Evolutionary conservation across 2,797 vertebrate genomes (phyloP).

Genomic region (Syndactyla subalaris): DNA sequence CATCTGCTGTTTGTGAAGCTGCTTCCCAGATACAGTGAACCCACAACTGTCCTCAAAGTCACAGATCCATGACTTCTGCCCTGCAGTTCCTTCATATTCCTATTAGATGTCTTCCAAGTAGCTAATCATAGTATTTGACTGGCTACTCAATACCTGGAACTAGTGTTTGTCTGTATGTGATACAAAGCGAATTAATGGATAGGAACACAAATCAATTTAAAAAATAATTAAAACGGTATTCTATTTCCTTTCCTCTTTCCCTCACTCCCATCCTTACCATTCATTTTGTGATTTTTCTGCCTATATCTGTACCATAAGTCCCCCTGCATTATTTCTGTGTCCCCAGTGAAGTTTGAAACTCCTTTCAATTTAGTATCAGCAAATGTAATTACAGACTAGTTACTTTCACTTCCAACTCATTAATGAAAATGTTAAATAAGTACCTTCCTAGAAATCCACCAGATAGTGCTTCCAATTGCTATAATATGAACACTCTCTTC

Average conservation of each 20-base stretch:
- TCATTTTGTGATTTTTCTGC: constrained; percentile 29
- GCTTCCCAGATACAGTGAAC: neutral
- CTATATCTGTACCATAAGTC: neutral
- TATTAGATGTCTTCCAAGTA: neutral
- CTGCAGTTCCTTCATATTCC: neutral
- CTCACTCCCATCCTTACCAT: neutral
- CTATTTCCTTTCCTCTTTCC: constrained; percentile 1
- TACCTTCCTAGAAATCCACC: constrained; percentile 3
- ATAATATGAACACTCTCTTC: neutral
- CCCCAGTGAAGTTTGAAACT: constrained; percentile 31
- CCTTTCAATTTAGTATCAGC: constrained; percentile 53
- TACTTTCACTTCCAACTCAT: constrained; percentile 48
- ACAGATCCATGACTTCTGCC: neutral
- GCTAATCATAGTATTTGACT: neutral
- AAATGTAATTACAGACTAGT: constrained; percentile 53
- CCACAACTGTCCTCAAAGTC: fast-evolving
- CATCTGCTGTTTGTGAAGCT: neutral
- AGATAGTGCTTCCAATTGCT: neutral
- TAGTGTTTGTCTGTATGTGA: neutral
- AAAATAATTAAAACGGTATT: constrained; percentile 28
- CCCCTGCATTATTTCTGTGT: neutral
- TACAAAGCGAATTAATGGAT: constrained; percentile 13
- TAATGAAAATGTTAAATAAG: constrained; percentile 48
- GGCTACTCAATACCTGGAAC: neutral
- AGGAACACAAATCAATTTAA: constrained; percentile 34